phyloP scores from a whole-genome alignment of 2,113 vertebrate species.

The Heloderma charlesbogerti region DNA sequence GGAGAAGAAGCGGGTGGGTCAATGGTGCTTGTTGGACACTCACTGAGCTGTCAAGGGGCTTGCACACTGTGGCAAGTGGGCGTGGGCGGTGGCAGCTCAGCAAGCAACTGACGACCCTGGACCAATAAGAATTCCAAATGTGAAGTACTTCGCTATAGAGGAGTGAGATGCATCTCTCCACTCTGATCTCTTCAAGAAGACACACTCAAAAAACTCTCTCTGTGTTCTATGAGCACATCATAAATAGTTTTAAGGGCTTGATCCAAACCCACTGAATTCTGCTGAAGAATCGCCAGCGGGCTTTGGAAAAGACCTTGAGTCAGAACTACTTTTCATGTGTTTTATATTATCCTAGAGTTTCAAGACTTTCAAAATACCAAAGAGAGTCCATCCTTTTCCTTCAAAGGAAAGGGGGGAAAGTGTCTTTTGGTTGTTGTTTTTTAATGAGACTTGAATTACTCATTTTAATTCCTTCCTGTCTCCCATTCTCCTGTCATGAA shows the following conservation, averaged over 20 bases:
- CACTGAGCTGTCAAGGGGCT: too few relatives aligned
- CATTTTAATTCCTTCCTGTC: background rate
- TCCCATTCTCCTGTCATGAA: background rate
- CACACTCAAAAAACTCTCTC: background rate
- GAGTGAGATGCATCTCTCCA: background rate
- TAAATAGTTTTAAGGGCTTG: background rate
- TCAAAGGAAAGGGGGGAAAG: background rate
- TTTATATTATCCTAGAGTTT: slow-evolving; percentile 30
- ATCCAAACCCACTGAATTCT: slow-evolving; percentile 1
- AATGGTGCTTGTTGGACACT: too few relatives aligned
- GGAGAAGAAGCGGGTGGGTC: too few relatives aligned
- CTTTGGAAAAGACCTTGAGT: background rate
- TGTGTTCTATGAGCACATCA: background rate
- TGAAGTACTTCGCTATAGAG: background rate
- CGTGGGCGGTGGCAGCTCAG: too few relatives aligned
- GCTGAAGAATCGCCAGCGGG: background rate
- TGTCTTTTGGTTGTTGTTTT: background rate
- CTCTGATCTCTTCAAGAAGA: background rate
- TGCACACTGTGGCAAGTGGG: too few relatives aligned
- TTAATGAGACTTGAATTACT: background rate
- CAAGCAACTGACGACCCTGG: too few relatives aligned
- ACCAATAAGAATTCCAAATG: background rate
- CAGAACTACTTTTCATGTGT: slow-evolving; percentile 5
- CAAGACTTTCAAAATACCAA: slow-evolving; percentile 26
- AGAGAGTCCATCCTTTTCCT: background rate